Evolutionary conservation across 2,113 vertebrate species (phyloP), one percentile per base, ranked within the genome.

Genomic region (Salvelinus sp.): DNA sequence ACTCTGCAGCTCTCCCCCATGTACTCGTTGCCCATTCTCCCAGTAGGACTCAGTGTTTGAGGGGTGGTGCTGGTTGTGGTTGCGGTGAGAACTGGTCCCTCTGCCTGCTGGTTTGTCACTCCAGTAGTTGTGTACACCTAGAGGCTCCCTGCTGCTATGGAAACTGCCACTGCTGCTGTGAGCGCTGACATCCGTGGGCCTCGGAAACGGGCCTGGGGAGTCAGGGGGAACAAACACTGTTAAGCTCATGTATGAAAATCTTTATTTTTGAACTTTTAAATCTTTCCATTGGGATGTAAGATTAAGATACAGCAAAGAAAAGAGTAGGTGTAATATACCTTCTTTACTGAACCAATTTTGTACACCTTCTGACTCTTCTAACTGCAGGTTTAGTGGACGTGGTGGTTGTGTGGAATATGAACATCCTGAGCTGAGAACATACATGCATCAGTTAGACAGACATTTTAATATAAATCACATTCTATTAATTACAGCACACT

Each of bases 261-360:
- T 44, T 44, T 44, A 10, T 44, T 44, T 44, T 44, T 12, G 64
- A 47, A 14, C 14, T 50, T 50, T 16, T 14, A 50, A 4, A 13
- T 16, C 48, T 50, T 50, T 16, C 16, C 50, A 54, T 54, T 54
- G 50, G 3, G 3, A 54, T 54, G 12, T 54, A 14, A 54, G 13
- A 14, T 54, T 54, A 18, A 5, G 50, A 54, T 16, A 54, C 14
- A 18, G 16, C 16, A 14, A 54, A 54, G 14, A 50, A 50, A 60
- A 60, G 58, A 62, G n/a, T 9, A 16, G 16, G 14, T 54, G 9
- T 5, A 18, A 14, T 18, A 30, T 2, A 95, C 94, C 93, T 9
- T 94, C 92, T 62, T 86, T 91, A 76, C 91, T 95, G 84, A 97
- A 96, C 96, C 97, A 97, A 12, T 95, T 94, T 22, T 94, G 92